A percentile compares a stretch with the other conserved stretches of the same genome.
Conservation (phyloP, 2,888 invertebrate genomes). For the Deilephila elpenor region DNA sequence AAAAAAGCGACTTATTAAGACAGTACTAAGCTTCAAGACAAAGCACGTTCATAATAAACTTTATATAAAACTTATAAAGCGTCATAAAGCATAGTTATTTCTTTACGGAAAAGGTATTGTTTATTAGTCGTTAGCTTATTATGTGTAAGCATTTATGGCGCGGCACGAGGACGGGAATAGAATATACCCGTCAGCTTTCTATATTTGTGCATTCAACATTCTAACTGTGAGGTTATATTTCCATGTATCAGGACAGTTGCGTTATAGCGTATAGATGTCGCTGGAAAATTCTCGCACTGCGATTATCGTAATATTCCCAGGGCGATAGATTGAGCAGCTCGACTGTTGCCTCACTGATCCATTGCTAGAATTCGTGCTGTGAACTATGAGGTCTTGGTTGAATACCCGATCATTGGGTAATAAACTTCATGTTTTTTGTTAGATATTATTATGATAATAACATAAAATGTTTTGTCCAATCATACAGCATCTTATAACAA, state of each 20-base stretch:
- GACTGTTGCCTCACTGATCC: not conserved
- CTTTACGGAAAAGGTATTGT: slow-evolving; percentile 35
- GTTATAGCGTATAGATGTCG: slow-evolving; percentile 2
- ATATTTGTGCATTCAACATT: slow-evolving; percentile 46
- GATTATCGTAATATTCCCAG: not conserved
- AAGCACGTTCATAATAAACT: not conserved
- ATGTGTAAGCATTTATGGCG: slow-evolving; percentile 24
- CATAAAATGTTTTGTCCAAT: no score
- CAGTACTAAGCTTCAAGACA: not conserved
- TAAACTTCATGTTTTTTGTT: no score
- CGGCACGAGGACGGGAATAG: slow-evolving; percentile 43
- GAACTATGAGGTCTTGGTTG: not conserved
- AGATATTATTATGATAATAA: no score
- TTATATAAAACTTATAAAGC: slow-evolving; percentile 3
- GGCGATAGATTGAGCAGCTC: not conserved
- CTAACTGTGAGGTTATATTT: slow-evolving; percentile 31
- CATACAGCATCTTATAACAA: no score
- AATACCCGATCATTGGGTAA: no score
- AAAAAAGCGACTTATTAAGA: not conserved
- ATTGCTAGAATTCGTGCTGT: not conserved
- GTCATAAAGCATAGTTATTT: slow-evolving; percentile 9
- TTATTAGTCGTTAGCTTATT: slow-evolving; percentile 33
- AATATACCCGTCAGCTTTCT: slow-evolving; percentile 39
- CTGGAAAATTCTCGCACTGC: not conserved
- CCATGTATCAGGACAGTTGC: slow-evolving; percentile 18